These are phyloP conservation scores for Bombyx huttoni DNA, from an alignment of 2,888 invertebrate genomes.

Conservation along the genomic window DNA sequence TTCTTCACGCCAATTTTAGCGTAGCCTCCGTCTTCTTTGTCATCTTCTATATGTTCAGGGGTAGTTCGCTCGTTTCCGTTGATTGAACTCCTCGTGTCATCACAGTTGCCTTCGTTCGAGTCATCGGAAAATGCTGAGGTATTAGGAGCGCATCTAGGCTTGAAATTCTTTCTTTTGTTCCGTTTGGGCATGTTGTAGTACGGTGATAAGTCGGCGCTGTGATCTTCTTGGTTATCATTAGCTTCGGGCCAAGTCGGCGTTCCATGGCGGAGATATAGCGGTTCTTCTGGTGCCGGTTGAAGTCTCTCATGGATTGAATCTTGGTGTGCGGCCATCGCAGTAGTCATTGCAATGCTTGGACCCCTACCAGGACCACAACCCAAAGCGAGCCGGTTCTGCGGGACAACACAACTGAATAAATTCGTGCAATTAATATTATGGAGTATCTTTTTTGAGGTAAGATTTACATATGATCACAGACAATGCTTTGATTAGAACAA, in stretches of 20 bases:
- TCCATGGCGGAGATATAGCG: constrained; percentile 62
- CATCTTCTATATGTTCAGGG: constrained; percentile 41
- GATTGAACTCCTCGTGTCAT: constrained; percentile 38
- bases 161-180: constrained; percentile 85
- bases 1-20: constrained; percentile 66
- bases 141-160: constrained; percentile 80
- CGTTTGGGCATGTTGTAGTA: constrained; percentile 74
- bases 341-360: constrained; percentile 67
- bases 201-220: constrained; percentile 50
- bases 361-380: constrained; percentile 42
- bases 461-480: constrained; percentile 11
- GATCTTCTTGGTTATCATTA: constrained; percentile 50
- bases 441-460: background rate
- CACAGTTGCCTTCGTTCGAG: constrained; percentile 49
- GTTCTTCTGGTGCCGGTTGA: constrained; percentile 56
- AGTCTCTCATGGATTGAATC: constrained; percentile 69
- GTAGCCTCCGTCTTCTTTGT: constrained; percentile 35
- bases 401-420: constrained; percentile 3
- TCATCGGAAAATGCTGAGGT: constrained; percentile 63
- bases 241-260: constrained; percentile 65
- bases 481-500: too few relatives aligned
- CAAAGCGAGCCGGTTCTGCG: constrained; percentile 54
- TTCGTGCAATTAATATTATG: constrained; percentile 4
- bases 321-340: constrained; percentile 71
- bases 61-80: constrained; percentile 56